Evolutionary conservation across 2,888 invertebrate genomes (phyloP), one percentile per base, ranked within the genome.

Genomic region (Phengaris alcon): DNA sequence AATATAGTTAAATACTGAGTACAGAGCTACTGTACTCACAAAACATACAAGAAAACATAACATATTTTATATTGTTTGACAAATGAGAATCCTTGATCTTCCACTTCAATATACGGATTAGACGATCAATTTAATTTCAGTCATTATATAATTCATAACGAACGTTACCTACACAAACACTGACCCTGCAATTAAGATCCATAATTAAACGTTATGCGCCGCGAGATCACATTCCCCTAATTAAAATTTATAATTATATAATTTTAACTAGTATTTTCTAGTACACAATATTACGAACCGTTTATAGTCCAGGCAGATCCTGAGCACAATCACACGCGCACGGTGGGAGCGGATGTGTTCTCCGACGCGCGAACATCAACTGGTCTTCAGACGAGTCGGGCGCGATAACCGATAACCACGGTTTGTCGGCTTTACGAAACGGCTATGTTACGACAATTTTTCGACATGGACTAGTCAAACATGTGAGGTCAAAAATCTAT

Each of bases 301-400:
- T 64, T 15, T 64, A 44, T 64, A 64, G 64, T 64, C 64, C 64
- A 64, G 35, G 35, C 22, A 59, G 59, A 48, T 7, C 22, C 59
- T 22, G 15, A 59, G 59, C 64, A 64, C 64, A 35, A 64, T 12
- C 64, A 84, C 86, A 87, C 89, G 77, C 83, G 81, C 84, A 88
- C 82, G 77, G 82, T 80, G 77, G 75, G 78, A 86, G 84, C 89
- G 89, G 90, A 88, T 90, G 92, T 91, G 91, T 88, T 91, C 91
- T 87, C 86, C 85, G 86, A 83, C 91, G 92, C 89, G 85, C 92
- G 89, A 88, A 82, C 92, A 92, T 93, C 92, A 91, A 93, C 93
- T 93, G 92, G 82, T 85, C 86, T 83, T 85, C 84, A 78, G 82
- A 79, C 77, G 84, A 85, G 87, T 85, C 77, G 80, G 81, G 82